A percentile compares a stretch with the other conserved stretches of the same genome.
Evolutionary conservation across 2,113 vertebrate species (phyloP).

Genomic region (Clarias magur): DNA sequence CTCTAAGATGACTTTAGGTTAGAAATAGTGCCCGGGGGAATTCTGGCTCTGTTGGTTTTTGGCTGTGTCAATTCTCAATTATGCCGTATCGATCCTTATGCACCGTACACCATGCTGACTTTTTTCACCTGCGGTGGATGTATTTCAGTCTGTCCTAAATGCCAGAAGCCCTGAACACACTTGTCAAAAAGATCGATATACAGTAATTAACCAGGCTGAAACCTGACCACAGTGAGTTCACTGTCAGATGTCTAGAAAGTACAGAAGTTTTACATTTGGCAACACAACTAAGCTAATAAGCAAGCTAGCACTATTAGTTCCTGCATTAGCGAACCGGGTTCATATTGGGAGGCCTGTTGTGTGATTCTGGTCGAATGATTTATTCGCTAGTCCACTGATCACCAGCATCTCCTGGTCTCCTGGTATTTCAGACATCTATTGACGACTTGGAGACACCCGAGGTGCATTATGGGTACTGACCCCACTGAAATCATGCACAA

Average conservation of each 20-base stretch:
- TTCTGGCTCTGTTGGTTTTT: background rate
- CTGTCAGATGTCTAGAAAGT: background rate
- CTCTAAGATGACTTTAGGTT: background rate
- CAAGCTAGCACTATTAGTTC: background rate
- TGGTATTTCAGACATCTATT: background rate
- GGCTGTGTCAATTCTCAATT: conserved; percentile 50
- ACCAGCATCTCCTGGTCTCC: background rate
- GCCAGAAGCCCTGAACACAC: background rate
- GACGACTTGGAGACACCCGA: conserved; percentile 13
- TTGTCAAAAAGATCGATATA: conserved; percentile 41
- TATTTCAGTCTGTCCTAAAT: conserved; percentile 44
- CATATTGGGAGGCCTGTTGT: background rate
- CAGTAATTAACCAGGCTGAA: conserved; percentile 7
- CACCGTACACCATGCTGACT: conserved; percentile 34
- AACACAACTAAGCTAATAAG: background rate
- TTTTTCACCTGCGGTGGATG: conserved; percentile 41
- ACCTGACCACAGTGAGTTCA: conserved; percentile 24
- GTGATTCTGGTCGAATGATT: background rate
- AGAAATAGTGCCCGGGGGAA: background rate
- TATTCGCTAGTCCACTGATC: conserved; percentile 4
- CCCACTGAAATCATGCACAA: conserved; percentile 44
- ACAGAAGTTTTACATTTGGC: background rate
- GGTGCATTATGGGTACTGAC: conserved; percentile 45
- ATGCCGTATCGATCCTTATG: conserved; percentile 59
- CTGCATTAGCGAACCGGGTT: background rate